These are phyloP conservation scores for Margarornis squamiger DNA, from an alignment of 2,797 vertebrate genomes.

Conservation along the genomic window DNA sequence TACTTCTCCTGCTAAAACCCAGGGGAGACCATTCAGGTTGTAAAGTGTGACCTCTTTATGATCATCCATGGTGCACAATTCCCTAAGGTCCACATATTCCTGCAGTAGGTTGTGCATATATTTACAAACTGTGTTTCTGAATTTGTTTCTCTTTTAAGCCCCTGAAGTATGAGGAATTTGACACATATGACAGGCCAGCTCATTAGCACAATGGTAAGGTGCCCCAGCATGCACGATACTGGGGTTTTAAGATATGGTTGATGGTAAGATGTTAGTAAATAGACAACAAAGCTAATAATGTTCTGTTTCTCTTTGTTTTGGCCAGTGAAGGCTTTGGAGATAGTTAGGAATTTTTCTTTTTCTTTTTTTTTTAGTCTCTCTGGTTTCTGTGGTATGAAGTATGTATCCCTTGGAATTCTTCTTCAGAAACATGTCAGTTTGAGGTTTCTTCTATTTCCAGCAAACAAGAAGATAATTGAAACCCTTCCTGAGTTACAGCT, in stretches of 20 bases:
- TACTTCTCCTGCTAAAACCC: not conserved
- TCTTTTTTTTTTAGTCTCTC: not conserved
- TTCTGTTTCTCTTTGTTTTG: conserved; percentile 14
- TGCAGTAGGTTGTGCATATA: not conserved
- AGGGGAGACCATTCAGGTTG: not conserved
- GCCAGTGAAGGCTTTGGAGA: conserved; percentile 5
- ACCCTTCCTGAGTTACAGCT: conserved; percentile 40
- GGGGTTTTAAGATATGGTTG: not conserved
- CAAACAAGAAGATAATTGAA: conserved; percentile 68
- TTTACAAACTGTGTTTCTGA: not conserved
- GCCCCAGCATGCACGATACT: not conserved
- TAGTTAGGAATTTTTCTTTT: not conserved
- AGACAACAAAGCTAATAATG: not conserved
- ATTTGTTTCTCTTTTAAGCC: not conserved
- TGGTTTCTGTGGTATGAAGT: conserved; percentile 56
- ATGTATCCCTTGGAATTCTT: conserved; percentile 41
- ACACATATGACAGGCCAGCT: not conserved
- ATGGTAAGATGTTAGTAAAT: not conserved
- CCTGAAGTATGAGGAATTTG: not conserved
- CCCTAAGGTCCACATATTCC: not conserved
- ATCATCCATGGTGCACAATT: not conserved
- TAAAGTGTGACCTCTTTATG: not conserved
- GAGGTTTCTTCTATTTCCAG: conserved; percentile 62
- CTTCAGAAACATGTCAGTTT: conserved; percentile 55
- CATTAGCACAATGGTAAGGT: not conserved